Base-by-base conservation (phyloP, 2,888 invertebrate genomes). In the Digitonthophagus gazella region DNA sequence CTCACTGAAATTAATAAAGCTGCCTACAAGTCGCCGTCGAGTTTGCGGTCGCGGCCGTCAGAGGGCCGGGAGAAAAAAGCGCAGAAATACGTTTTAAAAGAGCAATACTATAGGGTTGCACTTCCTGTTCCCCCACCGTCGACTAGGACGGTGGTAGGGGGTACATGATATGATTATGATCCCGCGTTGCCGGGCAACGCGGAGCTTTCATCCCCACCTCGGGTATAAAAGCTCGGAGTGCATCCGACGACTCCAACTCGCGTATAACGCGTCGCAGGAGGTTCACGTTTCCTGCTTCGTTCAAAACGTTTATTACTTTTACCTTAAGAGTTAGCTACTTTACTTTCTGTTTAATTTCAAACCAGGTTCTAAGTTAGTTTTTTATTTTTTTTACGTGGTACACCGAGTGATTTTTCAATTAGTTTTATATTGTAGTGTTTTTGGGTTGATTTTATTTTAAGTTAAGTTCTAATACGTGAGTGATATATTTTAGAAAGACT, bases 101-200 rank as follows among this genome's bases (percentile, higher is more conserved):
- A 70, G 70, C 70, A 70, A 67, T 70, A 67, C 67, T 68, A 67
- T 19, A 61, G 61, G 18, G 61, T 72, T 70, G 70, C 74, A 71
- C 74, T 74, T 72, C 64, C 58, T 71, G 65, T 69, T 67, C n/a
- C 67, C 55, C 55, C 61, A 61, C 66, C 71, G 20, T 20, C 61
- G n/a, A 61, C 61, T 15, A 16, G 18, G 61, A 18, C 61, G 61
- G 18, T 61, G 72, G 73, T 72, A 74, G 73, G 76, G 75, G 74
- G 77, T 75, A 79, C 79, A 81, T 81, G 81, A 82, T 82, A 82
- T 82, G 82, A 82, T 82, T 82, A 82, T 82, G 81, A 82, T 81
- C 80, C 81, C 77, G 74, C 77, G 82, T 82, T 81, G 81, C 82
- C 75, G 77, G 76, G 81, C 74, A 80, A 82, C 81, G 80, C 80